A percentile compares a stretch with the other conserved stretches of the same genome.
Evolutionary conservation across 2,113 vertebrate species (phyloP).

Genomic region (Phaethornis superciliosus): DNA sequence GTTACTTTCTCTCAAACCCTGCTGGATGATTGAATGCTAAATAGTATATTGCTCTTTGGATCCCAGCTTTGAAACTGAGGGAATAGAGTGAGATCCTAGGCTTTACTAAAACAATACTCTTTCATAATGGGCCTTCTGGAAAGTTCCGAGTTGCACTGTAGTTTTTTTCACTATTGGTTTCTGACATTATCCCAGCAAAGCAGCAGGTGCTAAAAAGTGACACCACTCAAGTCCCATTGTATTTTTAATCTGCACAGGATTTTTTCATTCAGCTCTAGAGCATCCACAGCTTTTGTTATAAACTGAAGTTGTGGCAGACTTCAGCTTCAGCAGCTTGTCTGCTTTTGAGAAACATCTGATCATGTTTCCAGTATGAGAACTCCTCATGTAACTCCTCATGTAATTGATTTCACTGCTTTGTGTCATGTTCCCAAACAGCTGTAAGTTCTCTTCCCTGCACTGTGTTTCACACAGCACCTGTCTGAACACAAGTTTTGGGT

Average conservation of each 20-base stretch:
- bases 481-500: not conserved
- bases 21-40: not conserved
- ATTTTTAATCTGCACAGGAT: not conserved
- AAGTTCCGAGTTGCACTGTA: not conserved
- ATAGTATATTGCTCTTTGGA: not conserved
- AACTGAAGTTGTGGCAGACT: not conserved
- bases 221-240: not conserved
- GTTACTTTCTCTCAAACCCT: not conserved
- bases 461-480: not conserved
- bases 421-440: not conserved
- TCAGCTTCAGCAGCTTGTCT: not conserved
- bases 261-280: not conserved
- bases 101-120: not conserved
- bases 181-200: not conserved
- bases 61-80: not conserved
- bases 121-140: not conserved
- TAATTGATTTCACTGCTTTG: slow-evolving; percentile 18
- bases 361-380: not conserved
- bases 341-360: not conserved
- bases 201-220: not conserved
- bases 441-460: not conserved
- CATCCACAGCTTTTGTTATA: not conserved
- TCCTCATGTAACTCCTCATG: not conserved
- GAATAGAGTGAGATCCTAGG: not conserved
- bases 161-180: not conserved